These are phyloP conservation scores for Agrotis ipsilon DNA, from an alignment of 2,888 invertebrate species.

Conservation along the genomic window DNA sequence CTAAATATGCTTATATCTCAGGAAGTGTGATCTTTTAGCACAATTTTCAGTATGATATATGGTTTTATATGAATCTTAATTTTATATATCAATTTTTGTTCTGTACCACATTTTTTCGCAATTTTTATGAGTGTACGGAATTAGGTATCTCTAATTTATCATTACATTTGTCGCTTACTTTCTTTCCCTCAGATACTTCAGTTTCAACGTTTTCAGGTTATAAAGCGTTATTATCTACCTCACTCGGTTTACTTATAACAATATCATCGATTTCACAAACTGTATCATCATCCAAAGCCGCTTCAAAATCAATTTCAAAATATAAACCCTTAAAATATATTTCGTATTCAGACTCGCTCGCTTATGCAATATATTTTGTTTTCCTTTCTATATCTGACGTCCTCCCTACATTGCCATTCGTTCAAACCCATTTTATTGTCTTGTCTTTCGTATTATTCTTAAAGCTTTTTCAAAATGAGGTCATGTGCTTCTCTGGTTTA, in stretches of 20 bases:
- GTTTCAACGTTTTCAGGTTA: too few relatives aligned
- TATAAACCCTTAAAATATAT: constrained; percentile 18
- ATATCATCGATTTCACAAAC: neutral
- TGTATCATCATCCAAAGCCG: constrained; percentile 3
- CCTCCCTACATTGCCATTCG: constrained; percentile 42
- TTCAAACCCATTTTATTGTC: constrained; percentile 55
- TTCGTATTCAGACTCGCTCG: constrained; percentile 41
- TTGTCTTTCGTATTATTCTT: constrained; percentile 39
- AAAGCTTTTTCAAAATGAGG: constrained; percentile 42
- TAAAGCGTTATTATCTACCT: neutral
- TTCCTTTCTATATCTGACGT: constrained; percentile 21
- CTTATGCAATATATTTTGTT: constrained; percentile 37
- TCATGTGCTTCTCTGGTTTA: constrained; percentile 42
- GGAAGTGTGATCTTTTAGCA: too few relatives aligned
- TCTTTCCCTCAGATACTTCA: neutral
- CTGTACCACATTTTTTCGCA: too few relatives aligned
- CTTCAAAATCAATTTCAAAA: constrained; percentile 36
- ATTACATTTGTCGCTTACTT: neutral
- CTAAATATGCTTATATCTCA: too few relatives aligned
- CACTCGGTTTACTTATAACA: neutral
- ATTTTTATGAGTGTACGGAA: too few relatives aligned
- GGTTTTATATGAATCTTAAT: neutral
- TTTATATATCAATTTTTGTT: neutral
- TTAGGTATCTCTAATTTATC: too few relatives aligned
- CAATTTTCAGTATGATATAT: neutral